Conservation (phyloP, 2,888 invertebrate genomes). For the Tigriopus californicus region DNA sequence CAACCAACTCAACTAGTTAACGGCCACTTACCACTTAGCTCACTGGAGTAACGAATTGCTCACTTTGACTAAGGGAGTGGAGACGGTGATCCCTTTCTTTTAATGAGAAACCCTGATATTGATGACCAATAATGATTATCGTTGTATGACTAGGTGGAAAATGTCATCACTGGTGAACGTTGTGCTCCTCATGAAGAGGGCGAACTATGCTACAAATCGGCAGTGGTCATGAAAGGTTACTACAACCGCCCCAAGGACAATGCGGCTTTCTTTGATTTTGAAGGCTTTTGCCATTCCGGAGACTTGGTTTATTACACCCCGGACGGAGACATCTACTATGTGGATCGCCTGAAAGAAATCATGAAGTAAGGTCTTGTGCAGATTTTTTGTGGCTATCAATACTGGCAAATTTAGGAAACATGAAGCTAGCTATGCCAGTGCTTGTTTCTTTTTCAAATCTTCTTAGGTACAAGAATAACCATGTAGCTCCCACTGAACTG, state of each 20-base stretch:
- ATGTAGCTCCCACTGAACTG: slow-evolving; percentile 56
- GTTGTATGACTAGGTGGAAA: slow-evolving; percentile 27
- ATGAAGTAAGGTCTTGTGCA: slow-evolving; percentile 48
- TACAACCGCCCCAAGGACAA: slow-evolving; percentile 20
- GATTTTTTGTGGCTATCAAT: neutral
- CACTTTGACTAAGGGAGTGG: no score
- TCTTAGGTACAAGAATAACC: neutral
- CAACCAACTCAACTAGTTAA: no score
- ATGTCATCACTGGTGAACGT: slow-evolving; percentile 37
- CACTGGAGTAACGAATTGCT: no score
- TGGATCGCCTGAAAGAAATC: slow-evolving; percentile 68
- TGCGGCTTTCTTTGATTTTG: neutral
- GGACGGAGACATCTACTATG: slow-evolving; percentile 55
- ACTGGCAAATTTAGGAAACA: no score
- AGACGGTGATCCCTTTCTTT: no score
- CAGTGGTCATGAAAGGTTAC: slow-evolving; percentile 65
- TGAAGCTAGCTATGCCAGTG: no score
- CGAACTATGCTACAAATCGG: slow-evolving; percentile 65
- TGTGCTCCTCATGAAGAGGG: slow-evolving; percentile 40
- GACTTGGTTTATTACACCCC: slow-evolving; percentile 52
- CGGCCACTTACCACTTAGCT: no score
- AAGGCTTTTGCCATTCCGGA: slow-evolving; percentile 15
- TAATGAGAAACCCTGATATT: no score
- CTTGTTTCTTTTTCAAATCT: no score
- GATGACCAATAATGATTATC: no score